Base-by-base conservation (phyloP, 2,797 vertebrate genomes). In the Oreochromis grahami region DNA sequence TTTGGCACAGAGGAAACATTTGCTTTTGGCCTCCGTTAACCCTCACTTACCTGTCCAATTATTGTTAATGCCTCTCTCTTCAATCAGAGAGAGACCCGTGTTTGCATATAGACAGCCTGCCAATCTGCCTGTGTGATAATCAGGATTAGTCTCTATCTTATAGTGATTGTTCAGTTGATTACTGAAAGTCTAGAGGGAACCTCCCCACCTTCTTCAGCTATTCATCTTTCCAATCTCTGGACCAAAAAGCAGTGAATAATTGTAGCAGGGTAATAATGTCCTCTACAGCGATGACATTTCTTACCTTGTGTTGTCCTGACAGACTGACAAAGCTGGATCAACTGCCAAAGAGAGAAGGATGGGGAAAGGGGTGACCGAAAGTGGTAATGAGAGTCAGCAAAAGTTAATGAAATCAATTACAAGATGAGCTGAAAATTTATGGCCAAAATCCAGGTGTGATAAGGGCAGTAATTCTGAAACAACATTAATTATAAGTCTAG, bases 371-470 rank as follows among this genome's bases (percentile, higher is more conserved):
- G 65, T 82, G 83, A 84, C 56, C 9, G 56, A 83, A 85, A 82
- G 79, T 34, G 52, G 34, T 26, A 43, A 87, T 26, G 60, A 84
- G 32, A 84, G 29, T 45, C 50, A 70, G 77, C 21, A 3, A 76
- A 84, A 84, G 80, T 90, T 84, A 91, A 94, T 92, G 48, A 86
- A 91, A 89, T 89, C 90, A 91, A 82, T 95, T 92, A 92, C 24
- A 58, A 87, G 88, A 91, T 86, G 79, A 85, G 82, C 93, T 94
- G 7, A 81, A 80, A 77, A 81, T 91, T 86, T 84, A 85, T 38
- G 48, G 80, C 29, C 21, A 86, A 80, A 79, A 84, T 84, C 78
- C 81, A 76, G 65, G 43, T 14, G 24, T 43, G 87, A 93, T 88
- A 86, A 90, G 76, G 65, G 81, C 45, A n/a, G 53, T 63, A 19